Evolutionary conservation across 2,888 invertebrate species (phyloP).

Genomic region (Neria commutata): DNA sequence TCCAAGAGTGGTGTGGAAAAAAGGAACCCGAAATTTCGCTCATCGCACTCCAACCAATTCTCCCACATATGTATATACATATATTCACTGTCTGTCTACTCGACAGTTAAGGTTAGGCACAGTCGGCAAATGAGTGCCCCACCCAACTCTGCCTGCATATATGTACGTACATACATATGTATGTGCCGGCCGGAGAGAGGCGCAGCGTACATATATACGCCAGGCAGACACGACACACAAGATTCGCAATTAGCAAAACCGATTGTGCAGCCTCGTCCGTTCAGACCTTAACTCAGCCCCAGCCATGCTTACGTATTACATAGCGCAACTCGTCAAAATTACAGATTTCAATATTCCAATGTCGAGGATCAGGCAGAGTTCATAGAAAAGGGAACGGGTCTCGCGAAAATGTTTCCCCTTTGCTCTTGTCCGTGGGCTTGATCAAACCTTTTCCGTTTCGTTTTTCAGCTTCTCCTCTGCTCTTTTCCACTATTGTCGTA

Average conservation of each 20-base stretch:
- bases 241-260: constrained; percentile 44
- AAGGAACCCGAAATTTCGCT: constrained; percentile 25
- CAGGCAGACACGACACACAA: constrained; percentile 39
- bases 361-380: not conserved
- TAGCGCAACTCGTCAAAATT: too few species aligned
- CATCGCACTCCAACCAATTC: constrained; percentile 32
- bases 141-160: constrained; percentile 36
- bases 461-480: not conserved
- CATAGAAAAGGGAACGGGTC: too few species aligned
- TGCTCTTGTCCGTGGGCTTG: too few species aligned
- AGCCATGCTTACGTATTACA: not conserved
- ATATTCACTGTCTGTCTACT: too few species aligned
- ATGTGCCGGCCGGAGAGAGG: too few species aligned
- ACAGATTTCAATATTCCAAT: not conserved
- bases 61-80: constrained; percentile 7
- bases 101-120: constrained; percentile 51
- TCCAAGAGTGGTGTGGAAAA: too few species aligned
- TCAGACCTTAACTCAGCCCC: constrained; percentile 36
- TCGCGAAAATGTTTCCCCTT: too few species aligned
- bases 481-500: not conserved
- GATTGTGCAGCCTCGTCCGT: not conserved
- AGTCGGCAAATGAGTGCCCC: too few species aligned
- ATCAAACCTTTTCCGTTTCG: not conserved
- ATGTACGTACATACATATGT: not conserved
- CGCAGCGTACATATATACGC: constrained; percentile 30